Percentiles rank a stretch among this genome's conserved stretches.
Evolutionary conservation across 2,113 vertebrate species (phyloP).

Genomic region (Grantiella picta): DNA sequence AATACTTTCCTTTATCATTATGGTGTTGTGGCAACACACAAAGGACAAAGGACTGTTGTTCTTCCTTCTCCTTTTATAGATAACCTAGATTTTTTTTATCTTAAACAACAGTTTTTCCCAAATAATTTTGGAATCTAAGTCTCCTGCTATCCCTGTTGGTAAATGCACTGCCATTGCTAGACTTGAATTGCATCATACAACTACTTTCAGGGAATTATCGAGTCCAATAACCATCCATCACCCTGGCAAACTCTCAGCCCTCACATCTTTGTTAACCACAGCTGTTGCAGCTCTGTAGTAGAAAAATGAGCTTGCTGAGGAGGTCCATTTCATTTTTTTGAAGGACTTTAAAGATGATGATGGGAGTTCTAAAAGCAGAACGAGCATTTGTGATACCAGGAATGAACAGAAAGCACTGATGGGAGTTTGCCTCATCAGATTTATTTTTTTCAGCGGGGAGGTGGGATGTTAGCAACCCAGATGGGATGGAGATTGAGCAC

Average conservation of each 20-base stretch:
- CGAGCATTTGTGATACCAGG: not conserved
- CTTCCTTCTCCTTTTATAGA: not conserved
- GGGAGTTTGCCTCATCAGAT: not conserved
- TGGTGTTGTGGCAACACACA: not conserved
- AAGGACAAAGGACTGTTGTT: not conserved
- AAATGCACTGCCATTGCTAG: not conserved
- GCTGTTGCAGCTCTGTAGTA: not conserved
- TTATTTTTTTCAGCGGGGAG: not conserved
- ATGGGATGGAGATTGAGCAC: not conserved
- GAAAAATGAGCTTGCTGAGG: not conserved
- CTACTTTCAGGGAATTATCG: constrained; percentile 3
- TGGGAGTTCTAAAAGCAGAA: not conserved
- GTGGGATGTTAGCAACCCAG: not conserved
- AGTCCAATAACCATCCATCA: constrained; percentile 14
- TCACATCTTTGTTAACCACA: constrained; percentile 2
- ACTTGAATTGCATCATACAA: not conserved
- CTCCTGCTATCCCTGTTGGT: not conserved
- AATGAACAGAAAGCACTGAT: not conserved
- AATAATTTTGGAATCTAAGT: not conserved
- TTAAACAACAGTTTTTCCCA: not conserved
- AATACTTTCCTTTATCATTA: not conserved
- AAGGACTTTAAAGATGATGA: not conserved
- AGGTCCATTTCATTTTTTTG: not conserved
- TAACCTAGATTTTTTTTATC: not conserved
- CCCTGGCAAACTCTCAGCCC: not conserved